A percentile compares a stretch with the other conserved stretches of the same genome.
Conservation (phyloP, 2,113 vertebrate species). For the Dipodomys ordii region DNA sequence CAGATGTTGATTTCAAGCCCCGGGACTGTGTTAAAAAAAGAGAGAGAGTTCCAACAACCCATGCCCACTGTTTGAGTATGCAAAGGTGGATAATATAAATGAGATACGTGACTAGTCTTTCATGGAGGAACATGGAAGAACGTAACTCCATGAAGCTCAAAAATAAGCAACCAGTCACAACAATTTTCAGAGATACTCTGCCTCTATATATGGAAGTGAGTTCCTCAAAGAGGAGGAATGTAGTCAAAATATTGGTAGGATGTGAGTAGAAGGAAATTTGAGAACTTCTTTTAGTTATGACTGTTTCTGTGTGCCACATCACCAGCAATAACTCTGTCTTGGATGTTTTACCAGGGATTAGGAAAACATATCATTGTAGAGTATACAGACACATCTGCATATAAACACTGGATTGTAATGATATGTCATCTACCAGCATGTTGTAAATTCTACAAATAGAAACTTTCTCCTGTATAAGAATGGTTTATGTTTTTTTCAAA, state of each 20-base stretch:
- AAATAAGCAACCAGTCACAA: constrained; percentile 3
- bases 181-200: neutral
- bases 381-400: neutral
- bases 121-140: neutral
- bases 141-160: neutral
- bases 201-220: neutral
- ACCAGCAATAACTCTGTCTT: neutral
- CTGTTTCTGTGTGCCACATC: neutral
- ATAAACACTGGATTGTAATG: constrained; percentile 9
- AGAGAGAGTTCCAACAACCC: neutral
- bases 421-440: constrained; percentile 13
- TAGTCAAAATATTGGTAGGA: neutral
- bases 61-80: neutral
- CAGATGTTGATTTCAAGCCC: too few relatives aligned
- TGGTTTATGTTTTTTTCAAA: constrained; percentile 46
- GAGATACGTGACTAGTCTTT: neutral
- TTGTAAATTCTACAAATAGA: constrained; percentile 73
- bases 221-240: neutral
- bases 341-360: neutral
- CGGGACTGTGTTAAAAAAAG: too few relatives aligned
- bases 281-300: neutral
- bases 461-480: constrained; percentile 69
- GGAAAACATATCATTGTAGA: neutral
- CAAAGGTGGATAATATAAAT: neutral
- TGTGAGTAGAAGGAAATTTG: neutral